phyloP scores from a whole-genome alignment of 2,797 vertebrate species.

The Alca torda region DNA sequence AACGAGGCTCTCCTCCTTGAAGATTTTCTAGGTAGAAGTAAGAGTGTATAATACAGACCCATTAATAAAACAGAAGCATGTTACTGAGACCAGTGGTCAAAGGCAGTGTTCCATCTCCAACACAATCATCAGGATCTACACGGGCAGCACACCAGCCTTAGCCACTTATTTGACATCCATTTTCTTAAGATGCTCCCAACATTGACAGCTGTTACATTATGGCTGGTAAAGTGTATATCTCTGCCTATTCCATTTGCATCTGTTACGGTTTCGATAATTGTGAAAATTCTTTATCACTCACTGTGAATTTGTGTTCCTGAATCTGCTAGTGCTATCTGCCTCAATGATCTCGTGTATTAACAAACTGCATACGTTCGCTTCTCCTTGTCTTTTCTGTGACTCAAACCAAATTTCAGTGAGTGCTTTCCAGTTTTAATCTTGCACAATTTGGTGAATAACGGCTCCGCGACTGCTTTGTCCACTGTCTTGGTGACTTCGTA shows the following conservation, averaged over 20 bases:
- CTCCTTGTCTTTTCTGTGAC: background rate
- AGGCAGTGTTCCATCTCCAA: fast-evolving
- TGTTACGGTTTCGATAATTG: background rate
- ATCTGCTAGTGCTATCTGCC: background rate
- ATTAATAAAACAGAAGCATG: background rate
- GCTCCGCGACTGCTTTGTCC: background rate
- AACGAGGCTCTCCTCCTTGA: background rate
- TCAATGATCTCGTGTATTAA: background rate
- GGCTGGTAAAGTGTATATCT: background rate
- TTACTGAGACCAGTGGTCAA: background rate
- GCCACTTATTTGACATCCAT: background rate
- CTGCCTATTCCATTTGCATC: background rate
- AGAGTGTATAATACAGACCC: background rate
- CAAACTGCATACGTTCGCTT: fast-evolving
- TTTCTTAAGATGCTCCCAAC: background rate
- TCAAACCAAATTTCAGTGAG: background rate
- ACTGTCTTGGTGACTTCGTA: background rate
- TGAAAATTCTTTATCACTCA: no score
- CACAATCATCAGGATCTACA: background rate
- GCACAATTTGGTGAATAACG: background rate
- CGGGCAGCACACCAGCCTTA: background rate
- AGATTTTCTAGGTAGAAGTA: background rate
- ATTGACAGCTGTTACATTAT: background rate
- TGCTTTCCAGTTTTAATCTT: background rate
- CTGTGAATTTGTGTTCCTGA: background rate